Evolutionary conservation across 2,113 vertebrate genomes (phyloP).

Genomic region (Bufo gargarizans): DNA sequence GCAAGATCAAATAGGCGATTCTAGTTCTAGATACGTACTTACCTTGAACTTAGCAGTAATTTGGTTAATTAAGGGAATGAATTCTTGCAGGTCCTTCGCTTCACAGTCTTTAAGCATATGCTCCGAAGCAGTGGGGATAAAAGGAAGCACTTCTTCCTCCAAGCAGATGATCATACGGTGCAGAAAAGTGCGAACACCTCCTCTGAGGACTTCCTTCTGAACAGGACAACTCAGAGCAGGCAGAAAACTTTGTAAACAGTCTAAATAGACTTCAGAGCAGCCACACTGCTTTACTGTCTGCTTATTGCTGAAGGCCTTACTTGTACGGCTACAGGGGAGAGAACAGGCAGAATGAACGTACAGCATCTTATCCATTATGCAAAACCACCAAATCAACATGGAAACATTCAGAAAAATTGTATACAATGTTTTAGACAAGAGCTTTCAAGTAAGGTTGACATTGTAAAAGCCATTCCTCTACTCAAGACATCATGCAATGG

Average conservation of each 20-base stretch:
- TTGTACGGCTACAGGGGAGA: conserved; percentile 84
- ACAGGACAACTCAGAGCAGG: conserved; percentile 93
- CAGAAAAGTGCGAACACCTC: conserved; percentile 94
- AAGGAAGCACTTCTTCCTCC: conserved; percentile 97
- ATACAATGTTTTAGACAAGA: background rate
- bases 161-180: conserved; percentile 99
- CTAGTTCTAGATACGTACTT: background rate
- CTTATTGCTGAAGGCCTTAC: conserved; percentile 99
- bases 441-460: too few species aligned
- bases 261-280: conserved; percentile 93
- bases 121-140: conserved; percentile 91
- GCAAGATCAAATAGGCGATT: too few species aligned
- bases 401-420: too few species aligned
- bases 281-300: conserved; percentile 97
- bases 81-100: conserved; percentile 96
- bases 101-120: conserved; percentile 99
- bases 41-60: conserved; percentile 98
- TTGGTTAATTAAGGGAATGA: conserved; percentile 98
- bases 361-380: too few species aligned
- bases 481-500: too few species aligned
- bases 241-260: conserved; percentile 92
- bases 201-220: conserved; percentile 86
- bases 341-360: background rate
- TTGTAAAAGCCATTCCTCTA: too few species aligned
- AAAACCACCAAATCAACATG: too few species aligned